These are phyloP conservation scores for Athene cunicularia DNA, from an alignment of 2,113 vertebrate genomes.

Conservation along the genomic window DNA sequence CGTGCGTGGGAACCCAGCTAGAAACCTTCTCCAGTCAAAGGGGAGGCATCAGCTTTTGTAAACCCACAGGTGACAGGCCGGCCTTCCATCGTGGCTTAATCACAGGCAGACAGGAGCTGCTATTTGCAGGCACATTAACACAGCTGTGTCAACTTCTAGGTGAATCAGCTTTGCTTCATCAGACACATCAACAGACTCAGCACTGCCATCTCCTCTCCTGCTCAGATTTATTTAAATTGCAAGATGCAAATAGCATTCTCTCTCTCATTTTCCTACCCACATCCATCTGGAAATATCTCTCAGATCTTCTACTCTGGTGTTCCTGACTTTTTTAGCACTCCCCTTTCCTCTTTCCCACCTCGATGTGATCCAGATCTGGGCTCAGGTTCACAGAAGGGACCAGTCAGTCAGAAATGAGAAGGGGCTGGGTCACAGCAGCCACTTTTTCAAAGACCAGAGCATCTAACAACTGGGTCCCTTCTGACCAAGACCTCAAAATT, in stretches of 20 bases:
- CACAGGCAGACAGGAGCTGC: conserved; percentile 43
- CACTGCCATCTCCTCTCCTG: conserved; percentile 59
- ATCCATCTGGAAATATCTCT: conserved; percentile 68
- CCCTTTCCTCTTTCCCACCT: neutral
- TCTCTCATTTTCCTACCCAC: conserved; percentile 49
- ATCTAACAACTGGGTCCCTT: neutral
- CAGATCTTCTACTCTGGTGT: neutral
- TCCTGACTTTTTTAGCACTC: neutral
- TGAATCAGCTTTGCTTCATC: conserved; percentile 79
- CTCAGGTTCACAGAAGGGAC: neutral
- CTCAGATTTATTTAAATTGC: conserved; percentile 74
- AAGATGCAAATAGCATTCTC: conserved; percentile 68
- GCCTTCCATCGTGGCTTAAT: conserved; percentile 20
- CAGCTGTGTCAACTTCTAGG: conserved; percentile 74
- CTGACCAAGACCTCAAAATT: neutral
- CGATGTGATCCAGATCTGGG: neutral
- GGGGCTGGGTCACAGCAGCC: neutral
- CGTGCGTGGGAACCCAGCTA: conserved; percentile 9
- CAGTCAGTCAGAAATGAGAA: neutral
- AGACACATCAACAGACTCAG: conserved; percentile 69
- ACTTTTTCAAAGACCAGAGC: neutral
- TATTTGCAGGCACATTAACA: conserved; percentile 72
- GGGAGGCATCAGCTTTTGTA: conserved; percentile 23
- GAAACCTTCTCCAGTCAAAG: conserved; percentile 49
- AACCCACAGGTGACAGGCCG: conserved; percentile 42